These are phyloP conservation scores for Agriopis aurantiaria DNA, from an alignment of 2,888 invertebrate genomes.

Conservation along the genomic window DNA sequence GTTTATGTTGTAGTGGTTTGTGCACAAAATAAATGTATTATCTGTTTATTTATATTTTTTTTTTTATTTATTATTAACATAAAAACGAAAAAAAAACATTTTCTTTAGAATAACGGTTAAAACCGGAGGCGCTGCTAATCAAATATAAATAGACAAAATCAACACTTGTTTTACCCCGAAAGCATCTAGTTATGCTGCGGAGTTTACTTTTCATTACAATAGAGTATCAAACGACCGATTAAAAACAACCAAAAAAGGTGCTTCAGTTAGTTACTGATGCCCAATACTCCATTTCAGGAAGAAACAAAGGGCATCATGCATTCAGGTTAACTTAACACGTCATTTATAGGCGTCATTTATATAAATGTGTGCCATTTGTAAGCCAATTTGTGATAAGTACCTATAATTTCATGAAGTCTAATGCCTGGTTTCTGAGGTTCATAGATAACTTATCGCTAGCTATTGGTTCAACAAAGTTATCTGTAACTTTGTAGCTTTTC, in stretches of 20 bases:
- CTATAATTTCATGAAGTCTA: neutral
- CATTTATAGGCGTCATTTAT: conserved; percentile 13
- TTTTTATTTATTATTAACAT: too few species aligned
- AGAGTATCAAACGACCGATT: neutral
- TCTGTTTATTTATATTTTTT: too few species aligned
- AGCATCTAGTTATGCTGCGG: neutral
- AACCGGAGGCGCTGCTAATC: too few species aligned
- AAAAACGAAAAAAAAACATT: too few species aligned
- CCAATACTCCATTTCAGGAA: conserved; percentile 20
- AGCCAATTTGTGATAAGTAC: conserved; percentile 3
- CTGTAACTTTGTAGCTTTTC: too few species aligned
- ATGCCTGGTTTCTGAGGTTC: too few species aligned
- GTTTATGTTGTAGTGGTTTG: too few species aligned
- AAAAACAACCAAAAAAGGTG: conserved; percentile 14
- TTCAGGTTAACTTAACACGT: conserved; percentile 25
- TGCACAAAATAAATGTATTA: too few species aligned
- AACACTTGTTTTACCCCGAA: neutral
- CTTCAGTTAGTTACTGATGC: conserved; percentile 27
- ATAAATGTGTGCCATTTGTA: conserved; percentile 11
- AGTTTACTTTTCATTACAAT: conserved; percentile 15
- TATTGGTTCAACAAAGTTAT: too few species aligned
- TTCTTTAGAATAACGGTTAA: too few species aligned
- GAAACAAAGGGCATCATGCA: conserved; percentile 11
- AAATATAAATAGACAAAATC: neutral
- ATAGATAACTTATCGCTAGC: too few species aligned